Percentiles rank a stretch among this genome's conserved stretches.
phyloP scores from a whole-genome alignment of 1,140 invertebrate genomes.

The Spodoptera frugiperda region DNA sequence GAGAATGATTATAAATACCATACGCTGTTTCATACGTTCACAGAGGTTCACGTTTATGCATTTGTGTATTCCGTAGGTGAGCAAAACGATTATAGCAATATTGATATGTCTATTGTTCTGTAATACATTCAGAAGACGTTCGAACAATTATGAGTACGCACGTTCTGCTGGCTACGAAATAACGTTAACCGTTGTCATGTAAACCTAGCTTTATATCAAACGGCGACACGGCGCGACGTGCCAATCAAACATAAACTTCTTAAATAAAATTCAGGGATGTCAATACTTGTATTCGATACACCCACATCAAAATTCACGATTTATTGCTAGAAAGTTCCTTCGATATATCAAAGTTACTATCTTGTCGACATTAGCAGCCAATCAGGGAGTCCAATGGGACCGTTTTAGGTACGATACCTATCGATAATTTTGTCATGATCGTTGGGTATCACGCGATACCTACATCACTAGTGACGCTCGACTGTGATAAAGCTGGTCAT shows the following conservation, averaged over 20 bases:
- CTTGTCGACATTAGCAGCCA: conserved; percentile 50
- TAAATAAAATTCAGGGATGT: neutral
- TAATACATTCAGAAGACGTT: neutral
- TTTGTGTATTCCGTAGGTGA: too few relatives aligned
- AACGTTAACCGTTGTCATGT: neutral
- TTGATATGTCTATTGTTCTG: neutral
- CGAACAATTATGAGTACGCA: neutral
- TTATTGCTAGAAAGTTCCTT: conserved; percentile 32
- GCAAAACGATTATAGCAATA: neutral
- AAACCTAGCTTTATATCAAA: neutral
- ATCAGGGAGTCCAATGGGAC: conserved; percentile 49
- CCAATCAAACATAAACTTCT: conserved; percentile 14
- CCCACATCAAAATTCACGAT: conserved; percentile 34
- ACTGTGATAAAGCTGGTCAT: conserved; percentile 28
- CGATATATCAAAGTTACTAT: conserved; percentile 49
- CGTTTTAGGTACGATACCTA: conserved; percentile 53
- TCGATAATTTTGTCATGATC: conserved; percentile 56
- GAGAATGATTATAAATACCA: too few relatives aligned
- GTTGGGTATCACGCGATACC: conserved; percentile 57
- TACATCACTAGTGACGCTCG: conserved; percentile 48
- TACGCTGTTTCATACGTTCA: too few relatives aligned
- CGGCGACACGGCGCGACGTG: neutral
- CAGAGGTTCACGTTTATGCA: too few relatives aligned
- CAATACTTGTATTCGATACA: conserved; percentile 5
- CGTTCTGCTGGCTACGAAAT: neutral